phyloP scores from a whole-genome alignment of 1,140 invertebrate species.

The Periplaneta americana region DNA sequence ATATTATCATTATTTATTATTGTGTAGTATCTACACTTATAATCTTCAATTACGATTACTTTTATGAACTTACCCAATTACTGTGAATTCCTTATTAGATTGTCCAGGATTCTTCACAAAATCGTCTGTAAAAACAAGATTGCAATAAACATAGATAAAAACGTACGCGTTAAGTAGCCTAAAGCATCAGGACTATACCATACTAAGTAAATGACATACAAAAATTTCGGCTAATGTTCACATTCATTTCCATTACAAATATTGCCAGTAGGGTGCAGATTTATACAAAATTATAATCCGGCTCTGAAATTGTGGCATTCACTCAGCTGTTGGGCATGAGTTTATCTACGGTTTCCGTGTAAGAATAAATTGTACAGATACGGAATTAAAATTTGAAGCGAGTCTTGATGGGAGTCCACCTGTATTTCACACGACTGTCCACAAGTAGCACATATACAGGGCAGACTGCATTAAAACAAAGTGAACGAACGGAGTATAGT shows the following conservation, averaged over 20 bases:
- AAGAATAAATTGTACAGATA: no score
- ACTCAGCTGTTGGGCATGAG: no score
- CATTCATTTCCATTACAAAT: not conserved
- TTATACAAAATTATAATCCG: not conserved
- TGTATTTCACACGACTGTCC: no score
- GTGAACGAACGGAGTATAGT: not conserved
- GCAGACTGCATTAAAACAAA: not conserved
- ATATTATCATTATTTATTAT: no score
- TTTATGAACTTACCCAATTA: not conserved
- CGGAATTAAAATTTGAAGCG: no score
- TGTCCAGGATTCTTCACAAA: not conserved
- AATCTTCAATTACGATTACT: not conserved
- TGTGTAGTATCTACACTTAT: no score
- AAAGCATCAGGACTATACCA: not conserved
- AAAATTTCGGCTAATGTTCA: not conserved
- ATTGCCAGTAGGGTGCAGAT: not conserved
- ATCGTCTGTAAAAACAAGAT: not conserved
- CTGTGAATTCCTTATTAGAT: not conserved
- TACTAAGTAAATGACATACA: not conserved
- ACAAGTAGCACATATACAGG: not conserved
- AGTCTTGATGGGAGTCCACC: no score
- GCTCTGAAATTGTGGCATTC: no score
- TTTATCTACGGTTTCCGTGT: no score
- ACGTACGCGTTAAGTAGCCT: not conserved
- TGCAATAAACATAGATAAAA: no score